Evolutionary conservation across 1,140 invertebrate species (phyloP).

Genomic region (Gonioctena quinquepunctata): DNA sequence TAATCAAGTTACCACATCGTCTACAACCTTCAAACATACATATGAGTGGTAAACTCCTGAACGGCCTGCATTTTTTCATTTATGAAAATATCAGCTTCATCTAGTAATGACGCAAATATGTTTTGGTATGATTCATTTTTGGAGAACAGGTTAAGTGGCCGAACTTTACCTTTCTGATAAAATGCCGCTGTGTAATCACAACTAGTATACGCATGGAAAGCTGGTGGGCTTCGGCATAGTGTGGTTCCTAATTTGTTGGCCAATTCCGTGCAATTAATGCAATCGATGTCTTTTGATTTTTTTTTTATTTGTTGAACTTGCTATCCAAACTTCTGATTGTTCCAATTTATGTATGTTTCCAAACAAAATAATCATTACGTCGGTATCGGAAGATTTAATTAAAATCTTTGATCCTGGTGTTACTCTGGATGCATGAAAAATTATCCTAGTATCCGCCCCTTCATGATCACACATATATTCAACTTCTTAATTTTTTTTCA

Average conservation of each 20-base stretch:
- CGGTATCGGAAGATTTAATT: constrained; percentile 19
- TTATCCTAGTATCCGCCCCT: constrained; percentile 1
- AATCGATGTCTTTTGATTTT: constrained; percentile 10
- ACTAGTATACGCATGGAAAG: constrained; percentile 11
- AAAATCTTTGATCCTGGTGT: constrained; percentile 9
- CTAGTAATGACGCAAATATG: constrained; percentile 10
- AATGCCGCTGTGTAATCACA: constrained; percentile 14
- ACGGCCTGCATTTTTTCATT: constrained; percentile 5
- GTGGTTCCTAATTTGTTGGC: not conserved
- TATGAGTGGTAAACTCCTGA: constrained; percentile 2
- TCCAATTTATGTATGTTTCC: constrained; percentile 16
- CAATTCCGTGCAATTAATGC: constrained; percentile 17
- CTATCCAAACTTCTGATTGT: constrained; percentile 9
- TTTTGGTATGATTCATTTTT: constrained; percentile 16
- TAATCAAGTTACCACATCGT: too few species aligned
- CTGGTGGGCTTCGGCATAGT: constrained; percentile 13
- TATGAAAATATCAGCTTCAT: constrained; percentile 21
- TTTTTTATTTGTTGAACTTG: constrained; percentile 12
- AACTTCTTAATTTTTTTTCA: not conserved
- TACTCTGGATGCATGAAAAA: constrained; percentile 3
- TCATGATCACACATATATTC: constrained; percentile 1
- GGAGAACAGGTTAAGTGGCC: not conserved
- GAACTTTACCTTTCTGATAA: constrained; percentile 13
- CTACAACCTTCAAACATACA: too few species aligned
- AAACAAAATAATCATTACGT: constrained; percentile 17